A percentile compares a stretch with the other conserved stretches of the same genome.
Evolutionary conservation across 2,113 vertebrate species (phyloP).

Genomic region (Camelus dromedarius): DNA sequence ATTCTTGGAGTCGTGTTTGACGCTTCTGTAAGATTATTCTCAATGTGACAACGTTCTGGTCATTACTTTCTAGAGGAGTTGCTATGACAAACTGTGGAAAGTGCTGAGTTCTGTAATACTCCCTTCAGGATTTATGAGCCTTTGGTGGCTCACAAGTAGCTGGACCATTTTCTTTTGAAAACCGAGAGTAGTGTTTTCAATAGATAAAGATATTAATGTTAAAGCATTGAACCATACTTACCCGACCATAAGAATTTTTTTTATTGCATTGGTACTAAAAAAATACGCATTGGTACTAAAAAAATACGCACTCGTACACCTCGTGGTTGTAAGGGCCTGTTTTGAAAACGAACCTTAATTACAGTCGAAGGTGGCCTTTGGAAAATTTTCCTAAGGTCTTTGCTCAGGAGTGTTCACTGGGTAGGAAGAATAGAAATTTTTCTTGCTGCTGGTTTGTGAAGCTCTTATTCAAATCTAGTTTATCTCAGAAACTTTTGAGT

Average conservation of each 20-base stretch:
- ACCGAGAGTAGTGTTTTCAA: neutral
- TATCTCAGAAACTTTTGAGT: neutral
- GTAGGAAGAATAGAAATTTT: neutral
- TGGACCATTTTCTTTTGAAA: neutral
- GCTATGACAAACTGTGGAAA: neutral
- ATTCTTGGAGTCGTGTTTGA: neutral
- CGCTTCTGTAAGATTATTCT: neutral
- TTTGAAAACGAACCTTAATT: neutral
- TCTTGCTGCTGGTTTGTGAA: neutral
- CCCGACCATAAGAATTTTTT: too few species aligned
- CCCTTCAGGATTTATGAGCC: neutral
- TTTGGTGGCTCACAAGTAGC: neutral
- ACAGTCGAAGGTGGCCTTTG: neutral
- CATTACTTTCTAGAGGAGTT: neutral
- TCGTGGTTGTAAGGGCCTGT: neutral
- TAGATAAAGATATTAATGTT: neutral
- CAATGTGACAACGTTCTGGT: neutral
- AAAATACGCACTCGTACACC: neutral
- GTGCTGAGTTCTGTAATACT: neutral
- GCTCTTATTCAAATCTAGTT: neutral
- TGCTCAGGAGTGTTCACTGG: neutral
- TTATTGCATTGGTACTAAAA: neutral
- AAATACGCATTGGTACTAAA: neutral
- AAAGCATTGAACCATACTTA: neutral
- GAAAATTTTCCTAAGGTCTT: neutral